Evolutionary conservation across 2,113 vertebrate species (phyloP).

Genomic region (Cyphomyrus plagiostoma): DNA sequence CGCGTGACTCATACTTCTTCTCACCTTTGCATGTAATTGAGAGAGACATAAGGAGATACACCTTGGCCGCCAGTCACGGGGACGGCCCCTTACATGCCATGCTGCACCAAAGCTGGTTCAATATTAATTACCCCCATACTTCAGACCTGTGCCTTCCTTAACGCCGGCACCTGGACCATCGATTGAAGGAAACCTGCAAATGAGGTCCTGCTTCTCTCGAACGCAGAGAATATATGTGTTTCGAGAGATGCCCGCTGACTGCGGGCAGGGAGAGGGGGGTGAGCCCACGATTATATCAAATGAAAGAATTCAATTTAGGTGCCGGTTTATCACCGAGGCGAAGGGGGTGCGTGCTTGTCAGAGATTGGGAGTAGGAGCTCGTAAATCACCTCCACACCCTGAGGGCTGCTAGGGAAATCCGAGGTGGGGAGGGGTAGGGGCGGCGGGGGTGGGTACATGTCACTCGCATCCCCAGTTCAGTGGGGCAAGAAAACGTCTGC

Average conservation of each 20-base stretch:
- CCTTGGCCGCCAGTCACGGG: not conserved
- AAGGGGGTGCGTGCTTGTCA: slow-evolving; percentile 56
- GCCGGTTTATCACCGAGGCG: slow-evolving; percentile 50
- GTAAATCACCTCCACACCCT: slow-evolving; percentile 47
- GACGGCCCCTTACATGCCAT: not conserved
- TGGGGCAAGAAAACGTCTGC: not conserved
- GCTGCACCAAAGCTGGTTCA: not conserved
- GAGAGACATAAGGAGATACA: not conserved
- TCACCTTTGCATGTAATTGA: slow-evolving; percentile 10
- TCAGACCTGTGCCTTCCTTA: not conserved
- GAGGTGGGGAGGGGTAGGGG: not conserved
- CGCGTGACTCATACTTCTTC: not conserved
- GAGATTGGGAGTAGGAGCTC: slow-evolving; percentile 46
- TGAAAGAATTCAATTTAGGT: slow-evolving; percentile 55
- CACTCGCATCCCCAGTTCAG: not conserved
- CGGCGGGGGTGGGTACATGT: not conserved
- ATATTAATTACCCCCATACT: not conserved
- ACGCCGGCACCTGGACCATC: not conserved
- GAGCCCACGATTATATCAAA: slow-evolving; percentile 48
- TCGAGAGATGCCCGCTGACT: slow-evolving; percentile 30
- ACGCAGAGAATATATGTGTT: slow-evolving; percentile 47
- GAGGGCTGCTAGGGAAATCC: not conserved
- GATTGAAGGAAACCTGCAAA: slow-evolving; percentile 31
- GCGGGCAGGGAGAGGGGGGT: not conserved
- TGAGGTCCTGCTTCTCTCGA: slow-evolving; percentile 49